These are phyloP conservation scores for Sesamia inferens DNA, from an alignment of 2,888 invertebrate species.

Conservation along the genomic window DNA sequence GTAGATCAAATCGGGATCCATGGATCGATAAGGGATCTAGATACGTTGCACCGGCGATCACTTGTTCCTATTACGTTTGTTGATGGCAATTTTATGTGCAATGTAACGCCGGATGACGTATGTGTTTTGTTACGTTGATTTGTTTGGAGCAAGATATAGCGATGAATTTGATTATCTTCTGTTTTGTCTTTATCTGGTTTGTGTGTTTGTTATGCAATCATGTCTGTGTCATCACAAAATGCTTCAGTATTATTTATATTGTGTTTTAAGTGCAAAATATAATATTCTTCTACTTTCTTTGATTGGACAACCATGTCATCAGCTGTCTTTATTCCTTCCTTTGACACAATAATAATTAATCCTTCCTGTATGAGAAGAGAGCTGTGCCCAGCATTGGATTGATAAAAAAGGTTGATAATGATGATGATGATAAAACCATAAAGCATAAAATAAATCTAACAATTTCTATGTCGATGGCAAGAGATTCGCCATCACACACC, in stretches of 20 bases:
- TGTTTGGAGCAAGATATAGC: conserved; percentile 50
- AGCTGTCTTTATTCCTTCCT: background rate
- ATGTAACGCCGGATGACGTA: conserved; percentile 67
- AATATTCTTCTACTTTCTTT: conserved; percentile 4
- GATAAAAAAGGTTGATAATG: too few species aligned
- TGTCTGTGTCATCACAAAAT: conserved; percentile 14
- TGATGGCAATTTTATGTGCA: conserved; percentile 75
- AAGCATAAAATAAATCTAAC: conserved; percentile 28
- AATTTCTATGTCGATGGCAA: conserved; percentile 54
- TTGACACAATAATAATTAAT: conserved; percentile 2
- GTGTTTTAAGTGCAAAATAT: conserved; percentile 1
- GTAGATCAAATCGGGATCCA: conserved; percentile 88
- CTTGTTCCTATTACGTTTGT: conserved; percentile 77
- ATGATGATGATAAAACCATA: conserved; percentile 4
- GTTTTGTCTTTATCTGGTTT: conserved; percentile 48
- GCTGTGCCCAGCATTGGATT: too few species aligned
- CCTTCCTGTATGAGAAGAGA: too few species aligned
- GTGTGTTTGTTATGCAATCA: conserved; percentile 32
- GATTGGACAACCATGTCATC: background rate
- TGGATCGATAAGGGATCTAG: conserved; percentile 87
- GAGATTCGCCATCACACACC: conserved; percentile 50
- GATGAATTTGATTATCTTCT: conserved; percentile 44
- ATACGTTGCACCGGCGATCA: conserved; percentile 78
- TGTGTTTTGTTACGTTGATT: conserved; percentile 61
- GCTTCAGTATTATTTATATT: background rate